Percentiles rank a stretch among this genome's conserved stretches.
phyloP scores from a whole-genome alignment of 2,888 invertebrate species.

The Copidosoma aretas region DNA sequence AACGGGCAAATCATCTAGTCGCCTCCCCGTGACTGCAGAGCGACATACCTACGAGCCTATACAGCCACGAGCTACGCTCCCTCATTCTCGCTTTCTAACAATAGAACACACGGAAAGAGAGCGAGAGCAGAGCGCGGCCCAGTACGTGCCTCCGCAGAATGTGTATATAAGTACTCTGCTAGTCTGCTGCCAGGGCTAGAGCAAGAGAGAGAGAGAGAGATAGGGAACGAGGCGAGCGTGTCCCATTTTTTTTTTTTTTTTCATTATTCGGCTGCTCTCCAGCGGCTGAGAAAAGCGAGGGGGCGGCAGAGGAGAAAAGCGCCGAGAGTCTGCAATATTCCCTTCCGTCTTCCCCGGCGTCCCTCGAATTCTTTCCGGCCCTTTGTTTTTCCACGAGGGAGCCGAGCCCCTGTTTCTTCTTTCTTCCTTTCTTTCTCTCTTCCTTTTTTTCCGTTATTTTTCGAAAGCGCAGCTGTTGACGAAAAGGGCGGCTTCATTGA shows the following conservation, averaged over 20 bases:
- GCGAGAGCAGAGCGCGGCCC: background rate
- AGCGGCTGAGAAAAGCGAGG: background rate
- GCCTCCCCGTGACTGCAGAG: too few relatives aligned
- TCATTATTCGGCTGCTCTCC: conserved; percentile 5
- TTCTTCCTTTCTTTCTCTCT: too few relatives aligned
- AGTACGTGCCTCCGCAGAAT: conserved; percentile 17
- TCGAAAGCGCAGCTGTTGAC: background rate
- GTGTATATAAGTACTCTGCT: background rate
- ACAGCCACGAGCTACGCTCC: too few relatives aligned
- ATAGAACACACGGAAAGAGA: conserved; percentile 13
- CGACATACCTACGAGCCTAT: background rate
- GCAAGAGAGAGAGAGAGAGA: background rate
- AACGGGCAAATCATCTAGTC: too few relatives aligned
- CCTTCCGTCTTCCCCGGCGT: background rate
- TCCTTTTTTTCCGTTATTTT: background rate
- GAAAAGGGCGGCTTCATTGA: background rate
- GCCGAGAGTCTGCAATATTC: conserved; percentile 11
- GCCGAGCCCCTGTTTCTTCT: background rate
- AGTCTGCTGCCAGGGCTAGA: too few relatives aligned
- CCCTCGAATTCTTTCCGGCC: background rate
- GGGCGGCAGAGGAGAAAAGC: background rate
- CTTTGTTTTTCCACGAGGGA: conserved; percentile 9
- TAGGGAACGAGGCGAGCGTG: too few relatives aligned
- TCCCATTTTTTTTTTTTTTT: conserved; percentile 22
- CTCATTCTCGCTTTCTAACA: conserved; percentile 18